A percentile compares a stretch with the other conserved stretches of the same genome.
These are phyloP conservation scores for Lasius platythorax DNA, from an alignment of 2,888 invertebrate genomes.

Conservation along the genomic window DNA sequence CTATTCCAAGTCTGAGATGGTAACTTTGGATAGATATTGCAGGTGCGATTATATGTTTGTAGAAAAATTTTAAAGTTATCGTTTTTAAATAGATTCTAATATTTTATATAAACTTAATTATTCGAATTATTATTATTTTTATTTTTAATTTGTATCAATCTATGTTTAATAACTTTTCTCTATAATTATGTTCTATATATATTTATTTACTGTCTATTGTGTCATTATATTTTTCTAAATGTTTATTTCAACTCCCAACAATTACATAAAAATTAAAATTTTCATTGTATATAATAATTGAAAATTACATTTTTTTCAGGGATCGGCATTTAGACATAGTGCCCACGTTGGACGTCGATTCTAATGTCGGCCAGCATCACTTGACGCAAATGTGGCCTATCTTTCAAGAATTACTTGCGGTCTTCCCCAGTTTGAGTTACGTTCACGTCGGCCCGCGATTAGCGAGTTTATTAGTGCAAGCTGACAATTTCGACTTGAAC, in stretches of 20 bases:
- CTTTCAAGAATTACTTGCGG: slow-evolving; percentile 87
- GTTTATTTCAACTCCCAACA: not conserved
- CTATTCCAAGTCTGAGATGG: slow-evolving; percentile 87
- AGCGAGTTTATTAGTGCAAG: slow-evolving; percentile 87
- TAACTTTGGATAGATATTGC: slow-evolving; percentile 88
- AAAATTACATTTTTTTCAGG: slow-evolving; percentile 67
- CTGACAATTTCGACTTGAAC: slow-evolving; percentile 83
- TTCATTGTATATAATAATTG: not conserved
- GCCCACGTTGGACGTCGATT: slow-evolving; percentile 87
- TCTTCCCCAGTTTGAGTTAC: slow-evolving; percentile 87
- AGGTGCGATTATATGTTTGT: slow-evolving; percentile 73
- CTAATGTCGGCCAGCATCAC: slow-evolving; percentile 86
- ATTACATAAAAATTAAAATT: not conserved
- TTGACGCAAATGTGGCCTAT: slow-evolving; percentile 87
- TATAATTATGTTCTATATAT: not conserved
- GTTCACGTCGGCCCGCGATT: slow-evolving; percentile 88
- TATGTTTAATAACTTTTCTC: not conserved
- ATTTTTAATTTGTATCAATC: slow-evolving; percentile 11
- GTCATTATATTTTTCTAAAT: slow-evolving; percentile 27
- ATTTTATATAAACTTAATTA: not conserved
- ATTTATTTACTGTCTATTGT: not conserved
- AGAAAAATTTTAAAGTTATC: not conserved
- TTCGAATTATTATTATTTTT: not conserved
- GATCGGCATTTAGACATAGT: slow-evolving; percentile 87
- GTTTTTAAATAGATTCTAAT: not conserved